Evolutionary conservation across 2,113 vertebrate species (phyloP).

Genomic region (Macrotus californicus): DNA sequence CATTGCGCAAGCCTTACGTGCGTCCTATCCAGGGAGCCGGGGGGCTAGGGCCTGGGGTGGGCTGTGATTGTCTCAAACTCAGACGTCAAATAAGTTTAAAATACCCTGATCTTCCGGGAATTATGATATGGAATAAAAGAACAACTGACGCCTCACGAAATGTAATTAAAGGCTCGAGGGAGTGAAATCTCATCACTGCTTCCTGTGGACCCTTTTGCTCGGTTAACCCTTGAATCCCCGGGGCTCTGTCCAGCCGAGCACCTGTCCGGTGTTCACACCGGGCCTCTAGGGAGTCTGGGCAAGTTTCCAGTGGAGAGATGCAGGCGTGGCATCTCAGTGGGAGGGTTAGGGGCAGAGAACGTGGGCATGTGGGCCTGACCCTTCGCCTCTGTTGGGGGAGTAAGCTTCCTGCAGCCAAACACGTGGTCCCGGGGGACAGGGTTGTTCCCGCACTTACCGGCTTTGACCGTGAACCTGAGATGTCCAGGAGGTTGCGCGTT

Average conservation of each 20-base stretch:
- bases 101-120: background rate
- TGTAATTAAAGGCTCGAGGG: background rate
- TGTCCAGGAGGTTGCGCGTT: too few species aligned
- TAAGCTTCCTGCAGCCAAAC: background rate
- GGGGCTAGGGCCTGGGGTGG: background rate
- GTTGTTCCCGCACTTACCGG: accelerated
- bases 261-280: background rate
- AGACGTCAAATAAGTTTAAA: constrained; percentile 16
- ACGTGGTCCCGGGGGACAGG: background rate
- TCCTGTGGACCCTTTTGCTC: background rate
- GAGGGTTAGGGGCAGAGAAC: background rate
- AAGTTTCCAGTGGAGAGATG: background rate
- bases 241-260: too few species aligned
- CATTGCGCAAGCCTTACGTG: background rate
- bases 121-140: background rate
- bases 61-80: background rate
- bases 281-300: background rate
- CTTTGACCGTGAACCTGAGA: background rate
- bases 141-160: background rate
- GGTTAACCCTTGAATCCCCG: background rate
- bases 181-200: background rate
- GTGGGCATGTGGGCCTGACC: too few species aligned
- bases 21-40: background rate
- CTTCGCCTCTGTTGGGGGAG: accelerated
- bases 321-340: background rate